Evolutionary conservation across 2,797 vertebrate genomes (phyloP).

Genomic region (Cossypha heuglini): DNA sequence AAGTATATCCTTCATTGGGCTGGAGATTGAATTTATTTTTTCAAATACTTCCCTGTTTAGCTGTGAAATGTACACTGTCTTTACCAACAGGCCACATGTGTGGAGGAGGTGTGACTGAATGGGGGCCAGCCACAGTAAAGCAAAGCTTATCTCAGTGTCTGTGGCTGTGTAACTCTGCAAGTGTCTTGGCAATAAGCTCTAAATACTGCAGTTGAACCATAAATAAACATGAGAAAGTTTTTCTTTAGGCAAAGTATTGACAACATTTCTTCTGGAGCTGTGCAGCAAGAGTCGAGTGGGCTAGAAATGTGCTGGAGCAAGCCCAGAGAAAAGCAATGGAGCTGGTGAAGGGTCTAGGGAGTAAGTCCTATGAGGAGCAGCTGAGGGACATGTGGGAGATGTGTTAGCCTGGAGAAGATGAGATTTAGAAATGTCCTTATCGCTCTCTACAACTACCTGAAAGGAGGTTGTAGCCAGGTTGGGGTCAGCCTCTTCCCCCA

Average conservation of each 20-base stretch:
- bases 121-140: not conserved
- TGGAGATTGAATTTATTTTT: not conserved
- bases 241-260: not conserved
- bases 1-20: not conserved
- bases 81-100: not conserved
- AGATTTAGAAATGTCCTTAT: not conserved
- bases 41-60: not conserved
- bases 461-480: not conserved
- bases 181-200: not conserved
- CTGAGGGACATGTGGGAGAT: not conserved
- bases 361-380: not conserved
- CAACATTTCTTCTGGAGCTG: not conserved
- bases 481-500: not conserved
- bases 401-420: not conserved
- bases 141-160: not conserved
- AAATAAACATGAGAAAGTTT: not conserved
- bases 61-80: not conserved
- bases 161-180: not conserved
- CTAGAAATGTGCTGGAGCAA: not conserved
- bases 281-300: not conserved
- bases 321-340: not conserved
- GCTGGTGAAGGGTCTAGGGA: not conserved
- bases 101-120: not conserved
- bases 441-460: not conserved
- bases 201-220: not conserved